These are phyloP conservation scores for Zootoca vivipara DNA, from an alignment of 2,113 vertebrate genomes.

Conservation along the genomic window DNA sequence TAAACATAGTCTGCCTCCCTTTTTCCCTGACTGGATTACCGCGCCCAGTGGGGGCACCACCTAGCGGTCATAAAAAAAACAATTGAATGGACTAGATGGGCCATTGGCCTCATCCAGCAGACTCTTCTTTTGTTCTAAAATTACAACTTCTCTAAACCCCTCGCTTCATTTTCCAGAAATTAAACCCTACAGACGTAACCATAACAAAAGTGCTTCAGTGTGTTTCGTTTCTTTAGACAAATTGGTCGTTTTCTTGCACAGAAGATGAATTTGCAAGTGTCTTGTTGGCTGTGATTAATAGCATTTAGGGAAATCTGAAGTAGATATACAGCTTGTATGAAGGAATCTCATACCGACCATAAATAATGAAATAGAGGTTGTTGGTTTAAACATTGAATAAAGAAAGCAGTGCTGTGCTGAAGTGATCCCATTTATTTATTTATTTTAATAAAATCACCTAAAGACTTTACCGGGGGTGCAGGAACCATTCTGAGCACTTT, in stretches of 20 bases:
- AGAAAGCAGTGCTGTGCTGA: not conserved
- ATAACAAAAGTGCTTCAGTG: not conserved
- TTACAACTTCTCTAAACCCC: not conserved
- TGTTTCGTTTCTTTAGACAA: not conserved
- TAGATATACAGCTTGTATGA: not conserved
- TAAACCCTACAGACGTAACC: not conserved
- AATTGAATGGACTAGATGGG: no score
- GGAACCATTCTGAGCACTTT: no score
- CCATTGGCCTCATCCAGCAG: no score
- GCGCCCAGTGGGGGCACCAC: no score
- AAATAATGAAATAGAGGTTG: not conserved
- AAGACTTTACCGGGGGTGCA: no score
- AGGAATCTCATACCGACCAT: not conserved
- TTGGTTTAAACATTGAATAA: no score
- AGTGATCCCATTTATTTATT: no score
- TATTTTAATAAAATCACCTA: no score
- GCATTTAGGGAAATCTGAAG: not conserved
- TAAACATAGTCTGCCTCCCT: no score
- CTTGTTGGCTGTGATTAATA: not conserved
- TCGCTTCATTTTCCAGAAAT: not conserved
- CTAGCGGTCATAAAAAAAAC: no score
- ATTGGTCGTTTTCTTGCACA: not conserved
- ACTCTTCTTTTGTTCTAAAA: no score
- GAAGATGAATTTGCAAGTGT: not conserved
- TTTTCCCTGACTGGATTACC: no score